Evolutionary conservation across 30 jellyfish, hydroid and myxozoan genomes (phyloP).

Genomic region (Aurelia coerulea): DNA sequence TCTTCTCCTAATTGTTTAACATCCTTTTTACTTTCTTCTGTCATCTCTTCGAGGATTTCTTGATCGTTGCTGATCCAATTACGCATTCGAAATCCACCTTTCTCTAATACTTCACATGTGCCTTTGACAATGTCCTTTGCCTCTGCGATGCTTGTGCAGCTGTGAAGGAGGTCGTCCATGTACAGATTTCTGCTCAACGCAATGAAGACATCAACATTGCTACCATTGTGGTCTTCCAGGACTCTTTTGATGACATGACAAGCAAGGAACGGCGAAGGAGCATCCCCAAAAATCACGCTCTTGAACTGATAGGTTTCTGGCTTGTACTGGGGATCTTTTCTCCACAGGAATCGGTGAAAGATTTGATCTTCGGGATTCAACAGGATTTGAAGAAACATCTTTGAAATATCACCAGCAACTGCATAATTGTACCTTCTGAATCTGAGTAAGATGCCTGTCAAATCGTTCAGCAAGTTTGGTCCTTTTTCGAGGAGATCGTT

Average conservation of each 20-base stretch:
- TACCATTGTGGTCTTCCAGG: conserved; percentile 38
- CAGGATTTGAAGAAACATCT: too few species aligned
- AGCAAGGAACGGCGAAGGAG: conserved; percentile 58
- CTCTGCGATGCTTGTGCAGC: conserved; percentile 40
- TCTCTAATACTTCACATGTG: conserved; percentile 44
- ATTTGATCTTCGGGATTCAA: background rate
- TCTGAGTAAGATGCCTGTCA: conserved; percentile 57
- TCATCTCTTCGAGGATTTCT: conserved; percentile 33
- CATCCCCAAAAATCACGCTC: conserved; percentile 48
- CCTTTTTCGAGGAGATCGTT: too few species aligned
- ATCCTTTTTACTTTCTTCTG: conserved; percentile 46
- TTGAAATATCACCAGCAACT: conserved; percentile 6
- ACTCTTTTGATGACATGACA: conserved; percentile 39
- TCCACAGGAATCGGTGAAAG: conserved; percentile 55
- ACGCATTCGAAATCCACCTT: conserved; percentile 50
- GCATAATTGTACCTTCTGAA: conserved; percentile 44
- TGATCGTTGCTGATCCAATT: conserved; percentile 46
- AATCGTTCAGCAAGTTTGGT: conserved; percentile 41
- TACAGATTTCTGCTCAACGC: conserved; percentile 44
- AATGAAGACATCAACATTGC: conserved; percentile 36
- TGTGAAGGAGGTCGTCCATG: conserved; percentile 61
- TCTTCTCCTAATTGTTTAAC: conserved; percentile 45
- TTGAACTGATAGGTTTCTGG: conserved; percentile 55
- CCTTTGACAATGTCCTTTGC: conserved; percentile 59
- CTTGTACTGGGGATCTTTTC: conserved; percentile 52